These are phyloP conservation scores for Heteromyza rotundicornis DNA, from an alignment of 2,888 invertebrate genomes.

Conservation along the genomic window DNA sequence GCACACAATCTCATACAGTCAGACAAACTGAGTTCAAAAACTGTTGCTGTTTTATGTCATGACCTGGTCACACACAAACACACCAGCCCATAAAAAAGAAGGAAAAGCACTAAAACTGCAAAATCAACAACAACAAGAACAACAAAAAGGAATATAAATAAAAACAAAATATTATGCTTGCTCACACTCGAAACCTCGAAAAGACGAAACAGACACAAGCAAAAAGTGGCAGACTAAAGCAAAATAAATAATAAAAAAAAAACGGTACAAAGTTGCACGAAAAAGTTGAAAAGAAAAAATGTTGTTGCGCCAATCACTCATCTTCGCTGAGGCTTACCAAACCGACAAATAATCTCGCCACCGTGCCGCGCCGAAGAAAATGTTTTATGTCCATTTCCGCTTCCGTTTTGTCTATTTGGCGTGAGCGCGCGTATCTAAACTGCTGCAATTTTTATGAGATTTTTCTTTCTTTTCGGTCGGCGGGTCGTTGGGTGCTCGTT, in stretches of 20 bases:
- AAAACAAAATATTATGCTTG: not conserved
- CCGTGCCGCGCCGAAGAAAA: not conserved
- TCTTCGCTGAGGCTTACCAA: not conserved
- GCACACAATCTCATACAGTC: too few relatives aligned
- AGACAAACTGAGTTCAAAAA: too few relatives aligned
- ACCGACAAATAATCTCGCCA: not conserved
- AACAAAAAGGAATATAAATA: not conserved
- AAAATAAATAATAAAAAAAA: too few relatives aligned
- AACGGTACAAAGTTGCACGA: too few relatives aligned
- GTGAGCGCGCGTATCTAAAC: not conserved
- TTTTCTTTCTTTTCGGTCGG: not conserved
- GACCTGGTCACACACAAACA: not conserved
- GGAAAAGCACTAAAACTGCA: too few relatives aligned
- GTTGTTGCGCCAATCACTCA: not conserved
- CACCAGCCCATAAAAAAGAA: too few relatives aligned
- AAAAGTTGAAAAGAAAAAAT: not conserved
- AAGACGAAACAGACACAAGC: not conserved
- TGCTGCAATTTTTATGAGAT: constrained; percentile 14
- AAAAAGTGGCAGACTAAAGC: not conserved
- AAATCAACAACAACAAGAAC: not conserved
- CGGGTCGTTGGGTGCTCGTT: not conserved
- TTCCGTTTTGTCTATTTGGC: constrained; percentile 12
- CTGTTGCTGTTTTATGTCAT: constrained; percentile 1
- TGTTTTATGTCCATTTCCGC: constrained; percentile 16
- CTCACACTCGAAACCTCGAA: too few relatives aligned